Percentiles rank a stretch among this genome's conserved stretches.
These are phyloP conservation scores for Oligia fasciuncula DNA, from an alignment of 2,888 invertebrate genomes.

Conservation along the genomic window DNA sequence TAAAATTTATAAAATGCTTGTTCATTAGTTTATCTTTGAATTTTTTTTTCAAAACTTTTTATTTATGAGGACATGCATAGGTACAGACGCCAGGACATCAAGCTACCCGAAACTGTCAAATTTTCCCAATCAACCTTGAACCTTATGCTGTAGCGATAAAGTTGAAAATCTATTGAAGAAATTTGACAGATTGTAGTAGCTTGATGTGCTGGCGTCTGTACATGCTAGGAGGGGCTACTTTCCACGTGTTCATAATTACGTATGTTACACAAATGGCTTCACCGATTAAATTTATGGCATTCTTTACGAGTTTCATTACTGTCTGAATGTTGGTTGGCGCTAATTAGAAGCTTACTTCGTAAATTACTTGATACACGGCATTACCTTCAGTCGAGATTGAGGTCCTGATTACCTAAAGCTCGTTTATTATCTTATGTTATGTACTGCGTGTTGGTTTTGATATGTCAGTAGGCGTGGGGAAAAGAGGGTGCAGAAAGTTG, in stretches of 20 bases:
- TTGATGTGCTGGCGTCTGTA: neutral
- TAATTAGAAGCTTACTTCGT: constrained; percentile 50
- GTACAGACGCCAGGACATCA: no score
- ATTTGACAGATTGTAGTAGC: no score
- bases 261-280: constrained; percentile 30
- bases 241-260: constrained; percentile 13
- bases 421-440: neutral
- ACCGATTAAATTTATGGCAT: constrained; percentile 43
- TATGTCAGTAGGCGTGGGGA: neutral
- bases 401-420: constrained; percentile 26
- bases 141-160: no score
- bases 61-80: neutral
- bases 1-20: neutral
- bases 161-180: no score
- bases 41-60: no score
- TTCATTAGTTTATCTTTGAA: neutral
- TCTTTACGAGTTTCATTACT: constrained; percentile 49
- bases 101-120: no score
- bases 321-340: constrained; percentile 34
- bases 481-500: neutral
- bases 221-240: neutral
- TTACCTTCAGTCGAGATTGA: constrained; percentile 24
- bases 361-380: constrained; percentile 45
- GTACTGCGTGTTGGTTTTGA: neutral
- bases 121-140: no score